These are phyloP conservation scores for Idaea straminata DNA, from an alignment of 2,888 invertebrate species.

Conservation along the genomic window DNA sequence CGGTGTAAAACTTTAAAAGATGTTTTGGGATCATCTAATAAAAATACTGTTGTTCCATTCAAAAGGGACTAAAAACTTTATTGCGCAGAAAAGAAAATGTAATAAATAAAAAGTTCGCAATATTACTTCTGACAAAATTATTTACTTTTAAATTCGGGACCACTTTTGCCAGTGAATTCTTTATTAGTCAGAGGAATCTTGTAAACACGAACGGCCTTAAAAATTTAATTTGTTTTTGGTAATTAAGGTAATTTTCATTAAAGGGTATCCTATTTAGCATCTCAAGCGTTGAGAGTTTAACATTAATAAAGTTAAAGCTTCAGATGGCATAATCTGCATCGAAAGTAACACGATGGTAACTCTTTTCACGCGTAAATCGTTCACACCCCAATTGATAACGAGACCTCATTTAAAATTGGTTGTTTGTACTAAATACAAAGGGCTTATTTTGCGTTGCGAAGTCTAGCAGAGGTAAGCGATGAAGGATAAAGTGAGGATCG, in stretches of 20 bases:
- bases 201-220: not conserved
- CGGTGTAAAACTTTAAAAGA: conserved; percentile 22
- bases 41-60: conserved; percentile 18
- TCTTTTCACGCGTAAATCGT: conserved; percentile 59
- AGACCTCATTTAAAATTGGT: conserved; percentile 34
- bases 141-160: not conserved
- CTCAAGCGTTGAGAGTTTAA: conserved; percentile 36
- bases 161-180: not conserved
- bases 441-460: conserved; percentile 50
- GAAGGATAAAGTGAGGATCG: conserved; percentile 62
- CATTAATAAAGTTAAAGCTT: conserved; percentile 59
- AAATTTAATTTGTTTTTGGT: conserved; percentile 7
- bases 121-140: conserved; percentile 9
- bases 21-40: conserved; percentile 20
- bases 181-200: not conserved
- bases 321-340: conserved; percentile 59
- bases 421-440: conserved; percentile 41
- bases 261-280: conserved; percentile 28
- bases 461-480: conserved; percentile 43
- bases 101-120: conserved; percentile 8
- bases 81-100: conserved; percentile 15
- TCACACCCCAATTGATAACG: conserved; percentile 46
- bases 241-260: conserved; percentile 9
- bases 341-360: conserved; percentile 53
- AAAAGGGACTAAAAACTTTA: conserved; percentile 15